Percentiles rank a stretch among this genome's conserved stretches.
phyloP scores from a whole-genome alignment of 2,113 vertebrate genomes.

The Saguinus midas region DNA sequence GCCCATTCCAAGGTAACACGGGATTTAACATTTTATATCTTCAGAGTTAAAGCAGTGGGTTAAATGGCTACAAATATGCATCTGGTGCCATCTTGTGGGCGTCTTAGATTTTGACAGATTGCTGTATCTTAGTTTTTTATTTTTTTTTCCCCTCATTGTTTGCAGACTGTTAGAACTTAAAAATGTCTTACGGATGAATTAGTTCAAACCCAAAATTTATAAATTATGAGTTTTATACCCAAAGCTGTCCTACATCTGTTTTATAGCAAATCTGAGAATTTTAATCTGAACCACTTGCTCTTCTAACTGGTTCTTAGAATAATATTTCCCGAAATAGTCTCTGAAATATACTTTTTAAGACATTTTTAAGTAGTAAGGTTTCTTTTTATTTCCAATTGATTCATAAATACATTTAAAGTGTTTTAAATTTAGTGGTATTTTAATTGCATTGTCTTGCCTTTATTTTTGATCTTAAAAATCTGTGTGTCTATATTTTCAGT shows the following conservation, averaged over 20 bases:
- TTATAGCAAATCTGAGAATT: not conserved
- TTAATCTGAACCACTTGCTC: not conserved
- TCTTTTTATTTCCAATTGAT: not conserved
- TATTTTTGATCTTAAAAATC: constrained; percentile 16
- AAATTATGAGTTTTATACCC: not conserved
- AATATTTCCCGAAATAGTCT: not conserved
- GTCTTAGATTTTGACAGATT: not conserved
- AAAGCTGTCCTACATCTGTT: not conserved
- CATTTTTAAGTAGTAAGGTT: not conserved
- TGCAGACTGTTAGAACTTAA: not conserved
- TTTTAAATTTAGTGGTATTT: constrained; percentile 9
- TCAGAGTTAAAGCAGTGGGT: not conserved
- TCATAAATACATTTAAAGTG: not conserved
- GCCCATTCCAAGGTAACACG: constrained; percentile 97
- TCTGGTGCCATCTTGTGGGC: constrained; percentile 85
- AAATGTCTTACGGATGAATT: not conserved
- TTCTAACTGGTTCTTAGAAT: not conserved
- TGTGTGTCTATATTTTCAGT: not conserved
- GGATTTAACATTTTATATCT: not conserved
- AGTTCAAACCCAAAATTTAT: not conserved
- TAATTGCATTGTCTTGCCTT: not conserved
- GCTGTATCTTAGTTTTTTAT: not conserved
- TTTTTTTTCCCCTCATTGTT: not conserved
- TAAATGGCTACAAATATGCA: not conserved
- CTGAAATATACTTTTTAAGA: not conserved